Evolutionary conservation across 2,797 vertebrate species (phyloP).

Genomic region (Sebastes taczanowskii): DNA sequence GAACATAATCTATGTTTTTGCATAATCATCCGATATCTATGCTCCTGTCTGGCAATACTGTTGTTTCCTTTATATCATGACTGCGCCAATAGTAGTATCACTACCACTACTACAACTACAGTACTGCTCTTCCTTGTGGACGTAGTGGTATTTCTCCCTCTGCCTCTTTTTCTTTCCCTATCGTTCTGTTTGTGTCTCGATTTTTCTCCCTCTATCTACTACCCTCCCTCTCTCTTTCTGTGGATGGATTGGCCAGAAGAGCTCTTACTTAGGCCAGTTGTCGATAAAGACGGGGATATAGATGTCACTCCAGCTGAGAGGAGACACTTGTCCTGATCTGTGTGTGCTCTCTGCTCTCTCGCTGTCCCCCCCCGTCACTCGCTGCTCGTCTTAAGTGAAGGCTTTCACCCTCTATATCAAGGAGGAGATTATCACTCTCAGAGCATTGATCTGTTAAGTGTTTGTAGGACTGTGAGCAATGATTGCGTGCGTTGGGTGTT

Average conservation of each 20-base stretch:
- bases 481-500: constrained; percentile 33
- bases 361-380: constrained; percentile 30
- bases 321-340: constrained; percentile 77
- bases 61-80: too few species aligned
- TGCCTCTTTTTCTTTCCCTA: not conserved
- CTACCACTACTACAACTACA: not conserved
- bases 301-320: constrained; percentile 80
- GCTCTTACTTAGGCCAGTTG: constrained; percentile 85
- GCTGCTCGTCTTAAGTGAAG: constrained; percentile 64
- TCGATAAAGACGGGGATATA: constrained; percentile 82
- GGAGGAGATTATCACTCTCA: constrained; percentile 83
- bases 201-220: constrained; percentile 9
- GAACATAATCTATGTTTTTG: not conserved
- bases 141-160: not conserved
- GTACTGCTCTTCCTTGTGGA: not conserved
- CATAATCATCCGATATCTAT: not conserved
- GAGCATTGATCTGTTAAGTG: constrained; percentile 80
- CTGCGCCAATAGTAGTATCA: too few species aligned
- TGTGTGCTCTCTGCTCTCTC: constrained; percentile 23
- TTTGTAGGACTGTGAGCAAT: constrained; percentile 65
- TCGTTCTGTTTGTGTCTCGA: constrained; percentile 7
- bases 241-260: constrained; percentile 62
- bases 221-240: not conserved
- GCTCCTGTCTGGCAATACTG: not conserved
- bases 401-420: constrained; percentile 85